phyloP scores from a whole-genome alignment of 1,140 invertebrate species.

The Mycetomoellerius zeteki region DNA sequence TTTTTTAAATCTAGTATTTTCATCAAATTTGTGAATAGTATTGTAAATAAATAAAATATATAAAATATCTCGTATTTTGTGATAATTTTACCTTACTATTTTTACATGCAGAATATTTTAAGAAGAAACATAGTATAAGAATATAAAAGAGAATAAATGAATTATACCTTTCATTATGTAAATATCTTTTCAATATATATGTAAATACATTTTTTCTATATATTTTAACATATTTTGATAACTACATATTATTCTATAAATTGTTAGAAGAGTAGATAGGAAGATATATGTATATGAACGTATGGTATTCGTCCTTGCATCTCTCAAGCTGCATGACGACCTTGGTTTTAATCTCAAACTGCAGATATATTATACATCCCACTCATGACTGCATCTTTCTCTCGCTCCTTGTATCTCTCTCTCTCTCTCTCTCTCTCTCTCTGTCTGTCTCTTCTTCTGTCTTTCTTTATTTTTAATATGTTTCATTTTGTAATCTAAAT shows the following conservation, averaged over 20 bases:
- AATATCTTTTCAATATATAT: not conserved
- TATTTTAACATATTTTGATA: not conserved
- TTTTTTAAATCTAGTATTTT: not conserved
- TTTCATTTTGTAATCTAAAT: not conserved
- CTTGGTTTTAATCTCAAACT: conserved; percentile 29
- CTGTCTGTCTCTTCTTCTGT: not conserved
- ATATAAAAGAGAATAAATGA: not conserved
- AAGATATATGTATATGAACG: conserved; percentile 11
- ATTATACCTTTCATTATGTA: not conserved
- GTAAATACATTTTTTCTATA: not conserved
- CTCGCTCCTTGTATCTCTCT: not conserved
- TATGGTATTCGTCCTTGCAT: conserved; percentile 24
- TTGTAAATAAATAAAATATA: not conserved
- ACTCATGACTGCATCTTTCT: not conserved
- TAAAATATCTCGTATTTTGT: not conserved
- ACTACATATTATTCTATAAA: not conserved
- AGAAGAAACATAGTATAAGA: not conserved
- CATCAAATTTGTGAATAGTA: not conserved
- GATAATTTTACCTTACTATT: not conserved
- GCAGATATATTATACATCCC: conserved; percentile 37
- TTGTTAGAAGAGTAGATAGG: not conserved
- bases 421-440: not conserved
- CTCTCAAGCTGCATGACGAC: not conserved
- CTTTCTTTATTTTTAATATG: not conserved
- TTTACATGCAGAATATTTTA: not conserved